Percentiles rank a stretch among this genome's conserved stretches.
Conservation (phyloP, 37 sponge, comb jelly and placozoan genomes). For the Chondrilla cf. caribensis region DNA sequence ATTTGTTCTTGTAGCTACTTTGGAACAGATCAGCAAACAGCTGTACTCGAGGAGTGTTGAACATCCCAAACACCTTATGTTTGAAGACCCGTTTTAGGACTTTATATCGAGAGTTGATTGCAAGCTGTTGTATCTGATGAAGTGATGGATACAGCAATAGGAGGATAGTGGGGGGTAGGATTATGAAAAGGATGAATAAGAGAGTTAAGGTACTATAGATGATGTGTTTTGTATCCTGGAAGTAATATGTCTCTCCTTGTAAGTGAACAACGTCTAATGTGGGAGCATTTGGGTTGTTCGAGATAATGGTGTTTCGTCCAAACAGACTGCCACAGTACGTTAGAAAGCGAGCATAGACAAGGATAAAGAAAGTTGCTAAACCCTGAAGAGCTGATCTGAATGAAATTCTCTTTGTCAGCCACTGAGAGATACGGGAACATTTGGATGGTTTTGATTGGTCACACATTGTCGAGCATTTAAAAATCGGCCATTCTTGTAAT, state of each 20-base stretch:
- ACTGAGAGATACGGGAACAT: too few species aligned
- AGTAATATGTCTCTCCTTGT: background rate
- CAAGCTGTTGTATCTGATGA: background rate
- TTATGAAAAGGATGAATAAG: background rate
- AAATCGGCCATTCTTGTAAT: too few species aligned
- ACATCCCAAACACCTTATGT: background rate
- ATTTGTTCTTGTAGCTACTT: conserved; percentile 1
- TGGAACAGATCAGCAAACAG: conserved; percentile 17
- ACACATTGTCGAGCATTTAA: too few species aligned
- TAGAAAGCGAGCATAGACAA: background rate
- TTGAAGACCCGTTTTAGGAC: background rate
- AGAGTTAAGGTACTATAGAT: background rate
- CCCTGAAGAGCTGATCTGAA: background rate
- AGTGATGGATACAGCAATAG: conserved; percentile 2
- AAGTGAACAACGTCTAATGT: background rate
- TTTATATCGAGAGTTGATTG: background rate
- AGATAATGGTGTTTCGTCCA: background rate
- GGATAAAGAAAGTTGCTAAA: background rate
- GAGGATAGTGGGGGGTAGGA: background rate
- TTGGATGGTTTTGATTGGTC: too few species aligned
- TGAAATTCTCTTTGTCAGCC: too few species aligned
- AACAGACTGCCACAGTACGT: background rate
- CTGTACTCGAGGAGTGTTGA: background rate
- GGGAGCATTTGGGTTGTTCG: background rate
- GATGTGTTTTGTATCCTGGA: background rate